Conservation (phyloP, 2,888 invertebrate species). For the Spisula solida region DNA sequence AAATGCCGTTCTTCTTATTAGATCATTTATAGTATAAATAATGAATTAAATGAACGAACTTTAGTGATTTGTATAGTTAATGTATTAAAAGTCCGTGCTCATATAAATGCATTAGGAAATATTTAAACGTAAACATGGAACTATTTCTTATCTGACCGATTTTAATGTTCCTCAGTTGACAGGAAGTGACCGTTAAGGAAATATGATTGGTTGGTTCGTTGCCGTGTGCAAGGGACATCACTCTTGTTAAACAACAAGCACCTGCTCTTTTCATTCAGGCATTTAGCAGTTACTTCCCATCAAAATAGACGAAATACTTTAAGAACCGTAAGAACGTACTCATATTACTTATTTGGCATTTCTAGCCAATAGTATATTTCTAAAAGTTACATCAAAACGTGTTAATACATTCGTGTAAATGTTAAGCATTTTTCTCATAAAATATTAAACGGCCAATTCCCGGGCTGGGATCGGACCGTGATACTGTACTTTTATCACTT, state of each 20-base stretch:
- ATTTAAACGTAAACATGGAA: neutral
- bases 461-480: neutral
- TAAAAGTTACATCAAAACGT: no score
- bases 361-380: no score
- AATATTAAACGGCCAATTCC: neutral
- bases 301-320: neutral
- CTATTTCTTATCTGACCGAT: conserved; percentile 50
- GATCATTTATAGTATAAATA: neutral
- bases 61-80: neutral
- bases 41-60: no score
- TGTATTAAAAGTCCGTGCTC: neutral
- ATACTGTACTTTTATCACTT: neutral
- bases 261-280: conserved; percentile 66
- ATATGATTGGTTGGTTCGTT: conserved; percentile 64
- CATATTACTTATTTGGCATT: no score
- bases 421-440: no score
- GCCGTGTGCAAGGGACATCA: conserved; percentile 59
- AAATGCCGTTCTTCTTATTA: neutral
- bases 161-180: conserved; percentile 61
- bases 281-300: neutral
- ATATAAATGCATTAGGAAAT: neutral
- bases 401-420: no score
- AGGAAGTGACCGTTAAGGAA: conserved; percentile 51
- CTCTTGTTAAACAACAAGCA: conserved; percentile 37
- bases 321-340: no score